phyloP scores from a whole-genome alignment of 2,113 vertebrate species.

The Oreochromis tanganicae region DNA sequence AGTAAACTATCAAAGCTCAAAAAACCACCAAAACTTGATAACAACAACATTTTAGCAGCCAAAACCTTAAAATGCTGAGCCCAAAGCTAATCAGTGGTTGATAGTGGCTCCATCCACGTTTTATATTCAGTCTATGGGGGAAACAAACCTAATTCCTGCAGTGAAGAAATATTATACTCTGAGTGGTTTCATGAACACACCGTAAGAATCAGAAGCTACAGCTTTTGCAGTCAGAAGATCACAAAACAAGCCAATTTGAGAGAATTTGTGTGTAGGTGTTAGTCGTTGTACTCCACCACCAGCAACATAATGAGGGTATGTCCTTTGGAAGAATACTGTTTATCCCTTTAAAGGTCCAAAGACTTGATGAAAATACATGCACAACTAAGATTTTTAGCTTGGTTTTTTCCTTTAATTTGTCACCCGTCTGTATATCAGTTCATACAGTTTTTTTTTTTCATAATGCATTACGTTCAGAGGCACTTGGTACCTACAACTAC shows the following conservation, averaged over 20 bases:
- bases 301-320: background rate
- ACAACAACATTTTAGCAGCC: background rate
- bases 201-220: background rate
- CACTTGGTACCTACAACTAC: background rate
- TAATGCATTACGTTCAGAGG: background rate
- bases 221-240: background rate
- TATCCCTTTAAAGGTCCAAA: background rate
- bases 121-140: background rate
- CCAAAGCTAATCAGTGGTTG: background rate
- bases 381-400: background rate
- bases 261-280: background rate
- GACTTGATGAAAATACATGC: background rate
- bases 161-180: background rate
- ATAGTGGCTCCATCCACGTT: background rate
- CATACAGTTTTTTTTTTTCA: background rate
- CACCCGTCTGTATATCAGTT: background rate
- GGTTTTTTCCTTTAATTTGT: background rate
- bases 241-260: background rate
- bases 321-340: background rate
- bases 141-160: background rate
- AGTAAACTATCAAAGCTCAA: background rate
- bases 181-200: background rate
- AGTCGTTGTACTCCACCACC: background rate
- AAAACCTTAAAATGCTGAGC: background rate
- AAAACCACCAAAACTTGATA: background rate